These are phyloP conservation scores for Ctenopoma kingsleyae DNA, from an alignment of 2,797 vertebrate genomes.

Conservation along the genomic window DNA sequence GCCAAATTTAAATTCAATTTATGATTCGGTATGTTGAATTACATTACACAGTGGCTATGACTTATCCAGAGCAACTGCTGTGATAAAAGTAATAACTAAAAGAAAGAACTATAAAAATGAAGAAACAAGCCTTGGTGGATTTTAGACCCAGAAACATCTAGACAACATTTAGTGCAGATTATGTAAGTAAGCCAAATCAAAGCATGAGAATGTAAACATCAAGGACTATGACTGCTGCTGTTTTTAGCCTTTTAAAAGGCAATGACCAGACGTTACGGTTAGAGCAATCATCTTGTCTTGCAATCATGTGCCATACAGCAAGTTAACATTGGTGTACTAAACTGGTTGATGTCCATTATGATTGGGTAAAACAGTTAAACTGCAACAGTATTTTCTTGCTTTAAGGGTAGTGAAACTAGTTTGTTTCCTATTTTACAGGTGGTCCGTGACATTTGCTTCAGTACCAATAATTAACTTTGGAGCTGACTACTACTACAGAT, in stretches of 20 bases:
- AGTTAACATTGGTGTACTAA: background rate
- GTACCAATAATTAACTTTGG: slow-evolving; percentile 5
- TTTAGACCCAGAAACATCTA: slow-evolving; percentile 13
- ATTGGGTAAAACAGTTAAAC: background rate
- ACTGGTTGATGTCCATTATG: background rate
- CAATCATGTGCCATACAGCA: background rate
- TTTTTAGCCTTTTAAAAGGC: background rate
- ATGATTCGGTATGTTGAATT: background rate
- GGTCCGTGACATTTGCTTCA: slow-evolving; percentile 21
- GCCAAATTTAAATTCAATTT: background rate
- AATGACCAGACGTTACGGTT: background rate
- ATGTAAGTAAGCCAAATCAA: background rate
- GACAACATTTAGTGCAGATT: background rate
- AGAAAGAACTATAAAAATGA: background rate
- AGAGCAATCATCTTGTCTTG: background rate
- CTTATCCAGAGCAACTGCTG: background rate
- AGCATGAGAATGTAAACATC: slow-evolving; percentile 5
- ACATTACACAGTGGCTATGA: slow-evolving; percentile 19
- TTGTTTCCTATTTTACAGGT: slow-evolving; percentile 52
- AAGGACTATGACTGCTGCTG: background rate
- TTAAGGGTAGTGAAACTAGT: slow-evolving; percentile 41
- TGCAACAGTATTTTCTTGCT: background rate
- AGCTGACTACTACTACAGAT: slow-evolving; percentile 32
- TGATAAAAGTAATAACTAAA: background rate
- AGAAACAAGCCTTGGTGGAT: slow-evolving; percentile 1